These are phyloP conservation scores for Hesperophylax magnus DNA, from an alignment of 1,140 invertebrate species.

Conservation along the genomic window DNA sequence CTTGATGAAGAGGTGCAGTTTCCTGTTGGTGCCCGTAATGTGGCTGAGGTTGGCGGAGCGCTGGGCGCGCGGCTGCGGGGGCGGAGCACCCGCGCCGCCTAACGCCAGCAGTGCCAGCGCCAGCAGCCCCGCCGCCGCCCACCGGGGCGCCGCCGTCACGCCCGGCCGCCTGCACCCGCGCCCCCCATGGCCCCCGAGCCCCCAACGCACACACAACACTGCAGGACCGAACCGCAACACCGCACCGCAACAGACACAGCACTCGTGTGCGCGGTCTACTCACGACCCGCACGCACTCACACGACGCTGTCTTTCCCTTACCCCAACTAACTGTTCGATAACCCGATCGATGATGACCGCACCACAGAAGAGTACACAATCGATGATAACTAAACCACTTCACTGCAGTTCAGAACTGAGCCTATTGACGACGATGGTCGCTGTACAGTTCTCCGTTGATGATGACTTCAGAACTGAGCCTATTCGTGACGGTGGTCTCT, in stretches of 20 bases:
- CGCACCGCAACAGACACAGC: conserved; percentile 33
- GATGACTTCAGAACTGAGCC: too few relatives aligned
- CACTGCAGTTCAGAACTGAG: too few relatives aligned
- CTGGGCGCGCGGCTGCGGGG: conserved; percentile 65
- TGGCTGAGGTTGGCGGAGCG: conserved; percentile 83
- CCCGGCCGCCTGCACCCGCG: conserved; percentile 43
- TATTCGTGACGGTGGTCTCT: too few relatives aligned
- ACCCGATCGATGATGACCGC: not conserved
- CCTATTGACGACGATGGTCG: too few relatives aligned
- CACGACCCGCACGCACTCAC: not conserved
- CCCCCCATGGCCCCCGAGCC: conserved; percentile 15
- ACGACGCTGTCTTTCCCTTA: not conserved
- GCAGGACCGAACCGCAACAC: conserved; percentile 38
- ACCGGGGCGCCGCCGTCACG: conserved; percentile 66
- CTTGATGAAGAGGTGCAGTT: conserved; percentile 86
- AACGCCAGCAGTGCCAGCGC: conserved; percentile 65
- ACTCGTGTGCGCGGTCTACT: not conserved
- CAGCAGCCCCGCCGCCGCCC: conserved; percentile 63
- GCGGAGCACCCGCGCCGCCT: conserved; percentile 64
- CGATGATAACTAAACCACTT: too few relatives aligned
- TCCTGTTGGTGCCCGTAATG: conserved; percentile 79
- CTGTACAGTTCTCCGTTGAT: too few relatives aligned
- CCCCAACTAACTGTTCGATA: not conserved
- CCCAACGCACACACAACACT: conserved; percentile 58
- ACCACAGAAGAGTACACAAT: not conserved